Evolutionary conservation across 2,888 invertebrate genomes (phyloP).

Genomic region (Andrena marginata): DNA sequence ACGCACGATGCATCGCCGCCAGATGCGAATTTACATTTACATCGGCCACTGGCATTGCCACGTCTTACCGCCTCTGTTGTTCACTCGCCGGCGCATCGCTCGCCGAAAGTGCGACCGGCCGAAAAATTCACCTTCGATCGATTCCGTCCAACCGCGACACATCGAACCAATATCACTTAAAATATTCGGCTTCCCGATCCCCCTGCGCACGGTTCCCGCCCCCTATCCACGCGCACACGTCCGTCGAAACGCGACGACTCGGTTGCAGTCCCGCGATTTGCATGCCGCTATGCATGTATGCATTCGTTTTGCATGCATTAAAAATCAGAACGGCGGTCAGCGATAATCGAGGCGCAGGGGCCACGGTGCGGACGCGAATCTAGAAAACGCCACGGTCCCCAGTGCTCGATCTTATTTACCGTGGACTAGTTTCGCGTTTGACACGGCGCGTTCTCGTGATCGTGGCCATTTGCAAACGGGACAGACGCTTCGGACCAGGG

Average conservation of each 20-base stretch:
- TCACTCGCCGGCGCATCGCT: too few species aligned
- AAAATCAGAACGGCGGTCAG: conserved; percentile 55
- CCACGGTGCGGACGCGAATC: conserved; percentile 42
- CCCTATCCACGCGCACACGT: not conserved
- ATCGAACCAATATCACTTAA: not conserved
- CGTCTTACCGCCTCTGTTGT: not conserved
- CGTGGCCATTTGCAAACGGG: not conserved
- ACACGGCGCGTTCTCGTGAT: not conserved
- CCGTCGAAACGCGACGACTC: conserved; percentile 18
- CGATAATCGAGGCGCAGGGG: conserved; percentile 41
- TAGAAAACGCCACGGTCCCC: not conserved
- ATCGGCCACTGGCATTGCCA: not conserved
- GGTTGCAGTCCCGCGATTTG: conserved; percentile 39
- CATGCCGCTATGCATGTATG: conserved; percentile 54
- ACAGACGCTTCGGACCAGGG: not conserved
- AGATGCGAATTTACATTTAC: conserved; percentile 54
- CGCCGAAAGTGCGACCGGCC: not conserved
- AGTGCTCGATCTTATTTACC: conserved; percentile 3
- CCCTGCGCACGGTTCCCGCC: not conserved
- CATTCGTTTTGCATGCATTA: conserved; percentile 61
- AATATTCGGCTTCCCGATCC: conserved; percentile 22
- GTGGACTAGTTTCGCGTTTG: not conserved
- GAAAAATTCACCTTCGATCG: not conserved
- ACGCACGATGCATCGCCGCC: conserved; percentile 36
- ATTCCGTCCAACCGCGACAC: not conserved